Evolutionary conservation across 1,140 invertebrate species (phyloP), one percentile per base, ranked within the genome.

Genomic region (Zaprionus nigranus): DNA sequence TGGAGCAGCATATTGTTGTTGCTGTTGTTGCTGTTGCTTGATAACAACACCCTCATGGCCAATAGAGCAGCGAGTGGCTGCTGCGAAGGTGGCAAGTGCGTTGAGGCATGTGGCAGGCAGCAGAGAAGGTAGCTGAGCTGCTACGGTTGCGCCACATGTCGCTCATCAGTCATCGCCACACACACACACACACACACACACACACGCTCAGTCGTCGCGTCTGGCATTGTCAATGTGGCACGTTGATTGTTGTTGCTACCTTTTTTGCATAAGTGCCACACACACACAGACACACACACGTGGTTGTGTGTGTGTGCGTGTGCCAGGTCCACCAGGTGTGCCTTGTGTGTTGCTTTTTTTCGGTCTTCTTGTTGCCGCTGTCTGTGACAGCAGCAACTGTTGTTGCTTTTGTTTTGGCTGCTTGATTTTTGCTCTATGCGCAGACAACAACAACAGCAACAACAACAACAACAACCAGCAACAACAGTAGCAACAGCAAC

Each of bases 261-360:
- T 88, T 88, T 88, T 88, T 88, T 90, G 85, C 85, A 88, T 88
- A 88, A 90, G 79, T 88, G 83, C 75, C 85, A 61, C 73, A 72
- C 63, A 66, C 78, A 77, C 82, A 59, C 20, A 34, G n/a, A n/a
- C n/a, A n/a, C 12, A 57, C 30, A 59, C 13, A 59, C 17, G 74
- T 30, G 20, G 64, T 43, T 26, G 24, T 66, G 76, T 56, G 67
- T 5, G 24, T 26, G 24, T 73, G 72, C 36, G 66, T 79, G 30
- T 66, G 57, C 2, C 46, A 58, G 46, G 78, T 81, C 79, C 51
- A 59, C 68, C 81, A 83, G 81, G 81, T 82, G 75, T 62, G 54
- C 60, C n/a, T 61, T 51, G 63, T 57, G 53, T 46, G 65, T 38
- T 49, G 63, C 17, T 11, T 54, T 34, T 66, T 73, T 58, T 63